Evolutionary conservation across 2,113 vertebrate genomes (phyloP).

Genomic region (Thamnaconus septentrionalis): DNA sequence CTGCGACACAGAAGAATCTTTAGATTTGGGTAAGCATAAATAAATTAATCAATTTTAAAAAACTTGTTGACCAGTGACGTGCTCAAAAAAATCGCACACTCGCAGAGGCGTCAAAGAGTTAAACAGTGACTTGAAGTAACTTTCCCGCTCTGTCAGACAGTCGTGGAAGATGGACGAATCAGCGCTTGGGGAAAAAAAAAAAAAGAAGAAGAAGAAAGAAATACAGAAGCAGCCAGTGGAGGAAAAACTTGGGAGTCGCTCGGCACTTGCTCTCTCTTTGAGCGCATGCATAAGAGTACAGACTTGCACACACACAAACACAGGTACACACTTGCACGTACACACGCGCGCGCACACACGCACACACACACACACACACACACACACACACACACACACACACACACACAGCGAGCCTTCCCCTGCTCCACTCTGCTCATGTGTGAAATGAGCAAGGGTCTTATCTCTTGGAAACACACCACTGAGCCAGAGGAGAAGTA

Average conservation of each 20-base stretch:
- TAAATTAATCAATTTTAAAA: too few relatives aligned
- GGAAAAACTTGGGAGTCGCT: conserved; percentile 47
- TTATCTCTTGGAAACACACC: conserved; percentile 83
- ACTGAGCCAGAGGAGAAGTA: conserved; percentile 79
- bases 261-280: conserved; percentile 46
- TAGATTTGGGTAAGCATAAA: too few relatives aligned
- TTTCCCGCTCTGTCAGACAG: conserved; percentile 22
- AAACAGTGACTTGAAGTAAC: conserved; percentile 17
- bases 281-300: conserved; percentile 36
- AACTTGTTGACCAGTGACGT: too few relatives aligned
- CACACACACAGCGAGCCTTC: background rate
- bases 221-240: conserved; percentile 46
- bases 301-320: background rate
- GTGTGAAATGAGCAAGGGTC: conserved; percentile 82
- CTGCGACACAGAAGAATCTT: too few relatives aligned
- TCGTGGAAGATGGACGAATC: conserved; percentile 36
- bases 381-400: conserved; percentile 22
- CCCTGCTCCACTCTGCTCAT: conserved; percentile 74
- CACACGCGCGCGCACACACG: conserved; percentile 23
- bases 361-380: conserved; percentile 22
- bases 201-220: conserved; percentile 11
- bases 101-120: background rate
- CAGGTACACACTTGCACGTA: conserved; percentile 1
- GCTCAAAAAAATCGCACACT: too few relatives aligned
- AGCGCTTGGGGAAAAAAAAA: background rate